A percentile compares a stretch with the other conserved stretches of the same genome.
Conservation (phyloP, 1,140 invertebrate species). For the Micrasema longulum region DNA sequence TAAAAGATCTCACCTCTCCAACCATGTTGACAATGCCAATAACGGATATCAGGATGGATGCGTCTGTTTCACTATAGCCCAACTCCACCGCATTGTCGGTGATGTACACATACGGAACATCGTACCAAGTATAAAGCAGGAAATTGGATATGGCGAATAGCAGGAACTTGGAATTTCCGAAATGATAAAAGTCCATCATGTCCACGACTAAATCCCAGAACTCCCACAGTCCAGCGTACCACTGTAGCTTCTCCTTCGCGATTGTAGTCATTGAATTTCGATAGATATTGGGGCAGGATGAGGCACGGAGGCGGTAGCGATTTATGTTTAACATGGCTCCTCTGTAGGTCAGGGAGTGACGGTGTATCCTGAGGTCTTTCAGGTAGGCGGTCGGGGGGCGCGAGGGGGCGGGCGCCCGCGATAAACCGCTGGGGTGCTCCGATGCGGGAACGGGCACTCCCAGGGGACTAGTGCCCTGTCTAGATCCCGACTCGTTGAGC, state of each 20-base stretch:
- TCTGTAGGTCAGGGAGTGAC: slow-evolving; percentile 84
- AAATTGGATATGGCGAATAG: slow-evolving; percentile 88
- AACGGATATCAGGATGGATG: slow-evolving; percentile 85
- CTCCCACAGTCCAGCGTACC: slow-evolving; percentile 80
- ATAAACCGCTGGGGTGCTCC: slow-evolving; percentile 53
- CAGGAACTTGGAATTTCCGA: slow-evolving; percentile 79
- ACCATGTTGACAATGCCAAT: slow-evolving; percentile 89
- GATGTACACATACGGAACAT: slow-evolving; percentile 89
- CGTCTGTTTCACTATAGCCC: slow-evolving; percentile 78
- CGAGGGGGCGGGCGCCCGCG: slow-evolving; percentile 56
- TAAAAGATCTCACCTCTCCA: slow-evolving; percentile 87
- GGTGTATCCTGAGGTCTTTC: slow-evolving; percentile 78
- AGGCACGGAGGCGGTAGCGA: slow-evolving; percentile 82
- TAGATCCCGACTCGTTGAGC: slow-evolving; percentile 59
- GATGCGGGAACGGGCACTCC: slow-evolving; percentile 57
- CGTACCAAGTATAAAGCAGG: slow-evolving; percentile 88
- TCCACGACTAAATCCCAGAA: slow-evolving; percentile 81
- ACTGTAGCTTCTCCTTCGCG: slow-evolving; percentile 79
- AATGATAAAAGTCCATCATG: slow-evolving; percentile 85
- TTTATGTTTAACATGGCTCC: slow-evolving; percentile 90
- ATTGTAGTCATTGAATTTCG: slow-evolving; percentile 90
- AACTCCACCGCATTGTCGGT: slow-evolving; percentile 79
- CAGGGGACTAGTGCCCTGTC: slow-evolving; percentile 56
- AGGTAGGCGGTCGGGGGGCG: slow-evolving; percentile 73
- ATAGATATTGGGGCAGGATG: slow-evolving; percentile 90